These are phyloP conservation scores for Leptatherina wallacei DNA, from an alignment of 2,797 vertebrate species.

Conservation along the genomic window DNA sequence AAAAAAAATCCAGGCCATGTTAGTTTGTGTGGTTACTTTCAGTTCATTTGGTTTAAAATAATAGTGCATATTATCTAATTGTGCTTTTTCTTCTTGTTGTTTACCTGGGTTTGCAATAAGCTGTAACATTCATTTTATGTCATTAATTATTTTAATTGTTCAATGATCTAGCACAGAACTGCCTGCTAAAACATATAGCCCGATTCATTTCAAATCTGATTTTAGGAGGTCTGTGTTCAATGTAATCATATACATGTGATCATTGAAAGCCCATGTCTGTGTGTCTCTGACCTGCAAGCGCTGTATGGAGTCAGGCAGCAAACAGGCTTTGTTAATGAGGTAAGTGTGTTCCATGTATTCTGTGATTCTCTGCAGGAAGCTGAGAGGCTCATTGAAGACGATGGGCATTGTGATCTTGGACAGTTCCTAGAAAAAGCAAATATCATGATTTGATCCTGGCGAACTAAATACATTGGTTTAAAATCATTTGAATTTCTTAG, in stretches of 20 bases:
- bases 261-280: background rate
- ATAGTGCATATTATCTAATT: background rate
- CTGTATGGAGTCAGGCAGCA: conserved; percentile 86
- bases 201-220: background rate
- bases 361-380: conserved; percentile 95
- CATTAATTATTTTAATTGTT: no score
- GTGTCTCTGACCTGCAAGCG: conserved; percentile 90
- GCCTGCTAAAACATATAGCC: no score
- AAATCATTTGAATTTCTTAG: background rate
- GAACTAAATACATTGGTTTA: background rate
- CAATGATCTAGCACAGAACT: no score
- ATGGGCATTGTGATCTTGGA: conserved; percentile 99
- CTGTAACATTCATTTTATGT: no score
- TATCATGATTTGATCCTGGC: background rate
- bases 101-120: no score
- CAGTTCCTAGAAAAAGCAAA: conserved; percentile 85
- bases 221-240: background rate
- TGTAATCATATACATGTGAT: no score
- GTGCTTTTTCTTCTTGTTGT: background rate
- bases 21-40: background rate
- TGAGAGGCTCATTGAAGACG: conserved; percentile 95
- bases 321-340: conserved; percentile 92
- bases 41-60: background rate
- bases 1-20: conserved; percentile 11
- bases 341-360: conserved; percentile 99